Percentiles rank a stretch among this genome's conserved stretches.
Evolutionary conservation across 2,888 invertebrate genomes (phyloP).

Genomic region (Automeris io): DNA sequence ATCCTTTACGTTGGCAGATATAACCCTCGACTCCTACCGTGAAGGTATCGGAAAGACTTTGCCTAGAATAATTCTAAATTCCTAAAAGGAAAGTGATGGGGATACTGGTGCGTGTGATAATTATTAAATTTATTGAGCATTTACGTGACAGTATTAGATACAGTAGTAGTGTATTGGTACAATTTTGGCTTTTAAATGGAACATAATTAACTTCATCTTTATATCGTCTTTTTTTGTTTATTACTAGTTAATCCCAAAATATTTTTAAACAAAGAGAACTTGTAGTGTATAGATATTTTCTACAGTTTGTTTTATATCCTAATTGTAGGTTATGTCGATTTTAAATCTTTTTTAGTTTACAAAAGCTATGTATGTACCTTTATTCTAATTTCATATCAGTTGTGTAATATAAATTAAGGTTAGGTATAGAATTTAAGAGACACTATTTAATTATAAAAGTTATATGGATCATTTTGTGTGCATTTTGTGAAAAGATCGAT

Average conservation of each 20-base stretch:
- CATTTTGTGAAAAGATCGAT: constrained; percentile 10
- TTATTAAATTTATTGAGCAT: constrained; percentile 57
- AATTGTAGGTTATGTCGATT: too few relatives aligned
- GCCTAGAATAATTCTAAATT: constrained; percentile 60
- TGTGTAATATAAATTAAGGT: constrained; percentile 48
- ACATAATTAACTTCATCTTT: too few relatives aligned
- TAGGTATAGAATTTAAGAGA: constrained; percentile 41
- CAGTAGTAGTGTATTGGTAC: constrained; percentile 40
- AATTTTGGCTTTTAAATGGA: constrained; percentile 10
- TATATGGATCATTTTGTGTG: constrained; percentile 10
- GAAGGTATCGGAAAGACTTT: constrained; percentile 65
- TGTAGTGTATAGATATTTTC: too few relatives aligned
- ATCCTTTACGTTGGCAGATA: constrained; percentile 92
- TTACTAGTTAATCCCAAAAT: too few relatives aligned
- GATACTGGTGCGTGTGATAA: constrained; percentile 64
- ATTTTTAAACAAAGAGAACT: too few relatives aligned
- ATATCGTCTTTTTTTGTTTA: too few relatives aligned
- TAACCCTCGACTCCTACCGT: constrained; percentile 89
- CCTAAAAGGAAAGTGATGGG: constrained; percentile 70
- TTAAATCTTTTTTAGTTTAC: neutral
- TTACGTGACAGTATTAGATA: constrained; percentile 74
- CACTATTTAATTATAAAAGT: constrained; percentile 38
- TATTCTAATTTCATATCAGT: constrained; percentile 44
- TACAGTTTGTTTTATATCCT: too few relatives aligned
- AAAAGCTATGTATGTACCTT: constrained; percentile 2